These are phyloP conservation scores for Threskiornis aethiopicus DNA, from an alignment of 2,797 vertebrate species.

Conservation along the genomic window DNA sequence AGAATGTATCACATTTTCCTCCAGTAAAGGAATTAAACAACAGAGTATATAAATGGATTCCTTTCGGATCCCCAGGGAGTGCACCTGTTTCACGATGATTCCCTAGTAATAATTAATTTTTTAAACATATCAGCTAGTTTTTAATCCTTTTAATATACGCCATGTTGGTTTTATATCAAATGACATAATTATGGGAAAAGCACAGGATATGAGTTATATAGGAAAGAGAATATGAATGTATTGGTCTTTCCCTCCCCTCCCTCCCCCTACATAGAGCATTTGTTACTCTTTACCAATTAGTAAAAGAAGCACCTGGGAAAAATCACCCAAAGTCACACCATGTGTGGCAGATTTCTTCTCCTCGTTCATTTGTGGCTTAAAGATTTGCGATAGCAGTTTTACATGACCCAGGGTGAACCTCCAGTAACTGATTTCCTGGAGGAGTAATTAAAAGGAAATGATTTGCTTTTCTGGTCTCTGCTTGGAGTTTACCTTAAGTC, in stretches of 20 bases:
- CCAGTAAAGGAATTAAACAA: neutral
- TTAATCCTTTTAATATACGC: neutral
- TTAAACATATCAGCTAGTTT: neutral
- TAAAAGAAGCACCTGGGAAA: slow-evolving; percentile 3
- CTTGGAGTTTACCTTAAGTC: slow-evolving; percentile 54
- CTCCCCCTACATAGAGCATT: neutral
- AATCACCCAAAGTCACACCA: slow-evolving; percentile 2
- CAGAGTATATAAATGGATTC: neutral
- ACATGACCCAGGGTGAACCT: slow-evolving; percentile 54
- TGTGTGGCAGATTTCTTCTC: slow-evolving; percentile 27
- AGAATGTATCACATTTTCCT: neutral
- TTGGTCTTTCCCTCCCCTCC: too few relatives aligned
- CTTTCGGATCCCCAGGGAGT: neutral
- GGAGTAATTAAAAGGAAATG: slow-evolving; percentile 73
- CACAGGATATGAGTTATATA: neutral
- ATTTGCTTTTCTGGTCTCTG: slow-evolving; percentile 67
- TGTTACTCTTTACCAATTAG: slow-evolving; percentile 48
- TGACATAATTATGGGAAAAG: neutral
- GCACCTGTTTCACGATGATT: neutral
- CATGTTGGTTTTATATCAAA: neutral
- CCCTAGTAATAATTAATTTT: neutral
- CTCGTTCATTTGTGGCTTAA: slow-evolving; percentile 31
- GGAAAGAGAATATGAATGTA: neutral
- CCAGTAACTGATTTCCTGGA: slow-evolving; percentile 68
- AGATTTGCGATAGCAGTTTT: slow-evolving; percentile 68